Base-by-base conservation (phyloP, 2,888 invertebrate genomes). In the Eumacrocentrus americanus region DNA sequence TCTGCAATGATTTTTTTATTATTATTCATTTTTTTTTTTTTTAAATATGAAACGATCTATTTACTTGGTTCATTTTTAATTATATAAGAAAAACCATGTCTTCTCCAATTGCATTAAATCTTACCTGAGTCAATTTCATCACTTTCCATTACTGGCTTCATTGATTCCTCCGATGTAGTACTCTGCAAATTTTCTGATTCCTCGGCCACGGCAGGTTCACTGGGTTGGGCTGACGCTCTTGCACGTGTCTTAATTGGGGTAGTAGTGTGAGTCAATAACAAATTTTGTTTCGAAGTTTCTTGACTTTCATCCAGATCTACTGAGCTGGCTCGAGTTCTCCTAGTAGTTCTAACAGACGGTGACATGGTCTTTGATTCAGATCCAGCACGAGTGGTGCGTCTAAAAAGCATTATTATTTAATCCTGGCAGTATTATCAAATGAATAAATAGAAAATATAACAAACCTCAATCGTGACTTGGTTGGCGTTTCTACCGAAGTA, bases 251-350 rank as follows among this genome's bases (percentile, higher is more conserved):
- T 76, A 0, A 57, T 4, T 5, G 72, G 68, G 23, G 72, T 72
- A 14, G 46, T 37, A 11, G 20, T 3, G 11, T 23, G 23, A 22
- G 6, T 12, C 14, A 18, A 18, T 37, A 25, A 29, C 18, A 29
- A 20, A 18, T 54, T 34, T 42, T 34, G 14, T 6, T 18, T 14
- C 12, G 7, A 12, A 1, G 16, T 14, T 16, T 56, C 65, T 0
- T 50, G 34, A 14, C 34, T 55, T 2, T 53, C 35, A 44, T 74
- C 72, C 0, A 67, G 69, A 29, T 69, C 77, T 48, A 75, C 64
- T 3, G 79, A 79, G 52, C 63, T 75, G 5, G 78, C 73, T 65
- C 79, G 70, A 12, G 73, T 76, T 55, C 63, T 70, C 16, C 77
- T 71, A 9, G 69, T 75, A n/a, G 18, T 42, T 62, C 68, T 66